Percentiles rank a stretch among this genome's conserved stretches.
Conservation (phyloP, 2,797 vertebrate genomes). For the Epinephelus awoara region DNA sequence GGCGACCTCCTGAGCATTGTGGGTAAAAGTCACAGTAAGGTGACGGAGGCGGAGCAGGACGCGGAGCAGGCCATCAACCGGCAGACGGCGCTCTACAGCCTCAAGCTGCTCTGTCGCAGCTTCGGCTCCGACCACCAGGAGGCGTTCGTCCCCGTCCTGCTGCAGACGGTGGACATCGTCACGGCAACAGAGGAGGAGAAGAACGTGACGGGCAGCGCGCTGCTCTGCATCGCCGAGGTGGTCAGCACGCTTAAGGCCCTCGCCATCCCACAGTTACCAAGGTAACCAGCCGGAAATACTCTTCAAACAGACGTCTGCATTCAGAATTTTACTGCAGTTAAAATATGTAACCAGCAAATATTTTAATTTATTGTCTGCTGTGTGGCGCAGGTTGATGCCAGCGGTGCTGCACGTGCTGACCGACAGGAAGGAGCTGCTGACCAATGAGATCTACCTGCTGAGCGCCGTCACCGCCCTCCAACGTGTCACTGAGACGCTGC, state of each 20-base stretch:
- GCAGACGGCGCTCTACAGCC: constrained; percentile 95
- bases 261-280: constrained; percentile 92
- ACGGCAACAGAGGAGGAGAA: constrained; percentile 87
- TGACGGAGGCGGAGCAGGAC: neutral
- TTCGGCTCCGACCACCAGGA: constrained; percentile 87
- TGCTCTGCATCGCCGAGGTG: constrained; percentile 94
- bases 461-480: constrained; percentile 93
- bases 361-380: too few species aligned
- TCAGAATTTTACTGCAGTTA: too few species aligned
- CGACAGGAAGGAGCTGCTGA: constrained; percentile 86
- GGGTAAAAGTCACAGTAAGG: constrained; percentile 67
- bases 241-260: constrained; percentile 87
- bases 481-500: constrained; percentile 90
- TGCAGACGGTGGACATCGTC: constrained; percentile 83
- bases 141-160: constrained; percentile 89
- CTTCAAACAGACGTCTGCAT: too few species aligned
- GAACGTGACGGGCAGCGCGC: constrained; percentile 92
- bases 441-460: constrained; percentile 92
- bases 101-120: constrained; percentile 94
- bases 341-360: too few species aligned
- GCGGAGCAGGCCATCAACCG: constrained; percentile 90
- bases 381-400: constrained; percentile 88
- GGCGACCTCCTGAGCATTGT: constrained; percentile 88
- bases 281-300: neutral
- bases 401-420: constrained; percentile 86